Conservation (phyloP, 2,113 vertebrate species). For the Tautogolabrus adspersus region DNA sequence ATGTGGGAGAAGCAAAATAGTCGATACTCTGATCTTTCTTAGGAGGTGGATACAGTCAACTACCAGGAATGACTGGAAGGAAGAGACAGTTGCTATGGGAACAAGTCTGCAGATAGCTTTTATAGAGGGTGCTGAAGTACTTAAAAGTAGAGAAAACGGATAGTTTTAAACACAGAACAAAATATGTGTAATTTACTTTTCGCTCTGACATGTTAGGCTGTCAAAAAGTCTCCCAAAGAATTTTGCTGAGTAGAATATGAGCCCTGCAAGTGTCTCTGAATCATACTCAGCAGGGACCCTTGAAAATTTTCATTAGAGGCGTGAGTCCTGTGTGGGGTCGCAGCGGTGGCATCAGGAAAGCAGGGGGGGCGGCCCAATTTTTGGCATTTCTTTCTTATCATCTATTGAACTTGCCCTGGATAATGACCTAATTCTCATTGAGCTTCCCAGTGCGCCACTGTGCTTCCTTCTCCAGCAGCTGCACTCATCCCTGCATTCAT, state of each 20-base stretch:
- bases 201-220: constrained; percentile 26
- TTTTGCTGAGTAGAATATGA: constrained; percentile 13
- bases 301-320: constrained; percentile 44
- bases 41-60: constrained; percentile 34
- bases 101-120: constrained; percentile 20
- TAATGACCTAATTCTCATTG: constrained; percentile 79
- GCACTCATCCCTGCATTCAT: constrained; percentile 58
- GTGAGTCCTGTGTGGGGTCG: constrained; percentile 30
- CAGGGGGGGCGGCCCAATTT: constrained; percentile 50
- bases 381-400: constrained; percentile 69
- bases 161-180: too few relatives aligned
- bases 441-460: constrained; percentile 49
- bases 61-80: constrained; percentile 37
- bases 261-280: constrained; percentile 1
- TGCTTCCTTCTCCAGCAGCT: constrained; percentile 35
- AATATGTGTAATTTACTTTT: too few relatives aligned
- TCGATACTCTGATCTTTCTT: constrained; percentile 26
- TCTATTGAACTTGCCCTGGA: constrained; percentile 74
- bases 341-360: constrained; percentile 33
- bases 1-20: constrained; percentile 15
- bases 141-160: constrained; percentile 14
- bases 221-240: constrained; percentile 18
- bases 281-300: constrained; percentile 36
- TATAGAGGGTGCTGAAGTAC: constrained; percentile 22
- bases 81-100: constrained; percentile 58